Percentiles rank a stretch among this genome's conserved stretches.
These are phyloP conservation scores for Neogale vison DNA, from an alignment of 2,113 vertebrate species.

Conservation along the genomic window DNA sequence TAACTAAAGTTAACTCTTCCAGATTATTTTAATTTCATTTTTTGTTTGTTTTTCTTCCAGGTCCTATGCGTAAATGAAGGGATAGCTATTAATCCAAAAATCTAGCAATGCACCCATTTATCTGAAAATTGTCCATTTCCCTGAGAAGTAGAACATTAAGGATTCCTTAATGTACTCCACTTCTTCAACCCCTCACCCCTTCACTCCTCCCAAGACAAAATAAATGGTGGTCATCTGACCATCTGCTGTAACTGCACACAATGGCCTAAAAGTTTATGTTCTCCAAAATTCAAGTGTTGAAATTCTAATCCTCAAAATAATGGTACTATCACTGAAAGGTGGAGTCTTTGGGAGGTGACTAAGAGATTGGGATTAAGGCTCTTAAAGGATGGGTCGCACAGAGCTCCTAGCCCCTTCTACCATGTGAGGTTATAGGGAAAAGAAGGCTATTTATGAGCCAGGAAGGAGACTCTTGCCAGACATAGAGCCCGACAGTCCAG, in stretches of 20 bases:
- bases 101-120: neutral
- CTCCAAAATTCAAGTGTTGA: neutral
- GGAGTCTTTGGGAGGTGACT: neutral
- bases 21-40: neutral
- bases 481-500: neutral
- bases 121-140: neutral
- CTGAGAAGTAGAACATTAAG: neutral
- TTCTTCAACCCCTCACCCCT: neutral
- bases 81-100: neutral
- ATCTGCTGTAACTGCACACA: neutral
- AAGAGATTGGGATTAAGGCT: neutral
- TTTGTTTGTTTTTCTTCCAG: neutral
- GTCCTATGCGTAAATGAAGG: neutral
- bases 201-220: neutral
- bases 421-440: neutral
- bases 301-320: neutral
- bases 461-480: neutral
- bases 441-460: neutral
- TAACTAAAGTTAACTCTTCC: neutral
- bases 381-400: neutral
- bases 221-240: neutral
- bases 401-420: neutral
- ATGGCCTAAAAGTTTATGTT: neutral
- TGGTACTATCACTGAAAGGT: too few relatives aligned
- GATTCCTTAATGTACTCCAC: neutral